Base-by-base conservation (phyloP, 2,888 invertebrate genomes). In the Diploptera punctata region DNA sequence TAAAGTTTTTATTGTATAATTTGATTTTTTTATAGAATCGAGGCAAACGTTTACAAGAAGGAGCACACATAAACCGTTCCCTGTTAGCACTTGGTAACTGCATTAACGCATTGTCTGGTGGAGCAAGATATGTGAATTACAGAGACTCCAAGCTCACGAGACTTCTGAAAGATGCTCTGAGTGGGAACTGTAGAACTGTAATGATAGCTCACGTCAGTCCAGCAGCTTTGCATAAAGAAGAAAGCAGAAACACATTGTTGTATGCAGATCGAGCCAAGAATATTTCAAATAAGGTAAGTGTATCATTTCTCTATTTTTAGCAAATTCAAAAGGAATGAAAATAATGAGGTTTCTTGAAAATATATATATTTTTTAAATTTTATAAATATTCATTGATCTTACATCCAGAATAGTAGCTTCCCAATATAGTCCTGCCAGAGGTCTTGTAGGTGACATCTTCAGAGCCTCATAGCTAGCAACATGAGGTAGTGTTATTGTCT, bases 151-250 rank as follows among this genome's bases (percentile, higher is more conserved):
- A 98, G 83, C 84, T 98, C 77, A 98, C 98, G 0, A 88, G 98
- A 4, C 84, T 98, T 71, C 85, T 98, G 67, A 93, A 94, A 76
- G 95, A 95, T 78, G 94, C 95, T 1, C 84, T 95, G 43, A 93
- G 93, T 77, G 96, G 98, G 5, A 95, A 97, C 80, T 97, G 97
- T 80, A 91, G 94, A 78, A 98, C 98, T 0, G 96, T 97, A 16
- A 98, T 98, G 98, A 94, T 98, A 73, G 98, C 98, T 2, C 97
- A 98, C 83, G 93, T 98, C 49, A 93, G 95, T 1, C 95, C 98
- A 0, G 92, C 93, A 43, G 87, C 88, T 18, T 83, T 86, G 7
- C 92, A 94, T 79, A 91, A 94, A 33, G 98, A 98, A 80, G 98
- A 98, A 82, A 94, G 95, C 2, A 89, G 96, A 77, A 98, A 97